These are phyloP conservation scores for Diadophis punctatus DNA, from an alignment of 2,113 vertebrate species.

Conservation along the genomic window DNA sequence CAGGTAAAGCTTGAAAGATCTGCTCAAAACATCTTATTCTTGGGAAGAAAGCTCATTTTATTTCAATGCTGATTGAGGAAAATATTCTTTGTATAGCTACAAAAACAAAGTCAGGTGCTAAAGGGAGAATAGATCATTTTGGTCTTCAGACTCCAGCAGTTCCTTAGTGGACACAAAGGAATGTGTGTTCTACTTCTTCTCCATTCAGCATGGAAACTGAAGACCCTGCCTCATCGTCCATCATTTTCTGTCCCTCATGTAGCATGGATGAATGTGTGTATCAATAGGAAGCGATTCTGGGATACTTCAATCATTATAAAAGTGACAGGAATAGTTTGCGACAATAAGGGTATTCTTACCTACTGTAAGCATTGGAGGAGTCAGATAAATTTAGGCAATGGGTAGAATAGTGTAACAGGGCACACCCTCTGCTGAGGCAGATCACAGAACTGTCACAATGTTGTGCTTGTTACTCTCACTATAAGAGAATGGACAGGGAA, in stretches of 20 bases:
- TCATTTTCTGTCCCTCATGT: neutral
- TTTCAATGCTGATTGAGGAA: neutral
- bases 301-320: neutral
- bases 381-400: neutral
- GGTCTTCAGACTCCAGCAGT: neutral
- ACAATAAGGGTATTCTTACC: neutral
- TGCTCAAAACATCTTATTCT: neutral
- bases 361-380: neutral
- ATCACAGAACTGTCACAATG: neutral
- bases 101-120: conserved; percentile 41
- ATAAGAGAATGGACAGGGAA: neutral
- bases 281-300: neutral
- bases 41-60: neutral
- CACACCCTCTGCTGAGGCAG: neutral
- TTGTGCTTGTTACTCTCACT: neutral
- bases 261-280: neutral
- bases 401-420: neutral
- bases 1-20: neutral
- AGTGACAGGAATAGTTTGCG: neutral
- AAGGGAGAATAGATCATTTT: neutral
- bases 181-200: neutral
- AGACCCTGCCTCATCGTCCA: neutral
- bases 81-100: neutral
- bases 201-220: neutral
- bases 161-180: neutral